Evolutionary conservation across 2,113 vertebrate genomes (phyloP).

Genomic region (Lathamus discolor): DNA sequence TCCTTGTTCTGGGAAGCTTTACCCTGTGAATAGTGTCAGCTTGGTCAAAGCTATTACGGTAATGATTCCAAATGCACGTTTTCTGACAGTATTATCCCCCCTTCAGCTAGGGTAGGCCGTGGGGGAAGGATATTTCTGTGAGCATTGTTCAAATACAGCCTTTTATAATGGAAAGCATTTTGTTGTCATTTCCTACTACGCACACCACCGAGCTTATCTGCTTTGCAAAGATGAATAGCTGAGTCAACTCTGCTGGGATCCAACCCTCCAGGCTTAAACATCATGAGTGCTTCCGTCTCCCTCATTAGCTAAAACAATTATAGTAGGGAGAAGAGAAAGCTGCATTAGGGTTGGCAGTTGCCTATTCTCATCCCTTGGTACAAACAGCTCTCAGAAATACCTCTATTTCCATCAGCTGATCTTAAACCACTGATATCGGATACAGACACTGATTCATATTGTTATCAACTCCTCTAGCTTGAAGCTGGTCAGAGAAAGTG

Average conservation of each 20-base stretch:
- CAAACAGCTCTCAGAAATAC: background rate
- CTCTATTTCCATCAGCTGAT: background rate
- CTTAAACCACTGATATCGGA: background rate
- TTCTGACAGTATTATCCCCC: background rate
- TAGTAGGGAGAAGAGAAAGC: background rate
- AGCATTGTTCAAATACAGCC: background rate
- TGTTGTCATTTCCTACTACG: background rate
- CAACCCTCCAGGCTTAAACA: background rate
- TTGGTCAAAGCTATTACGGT: background rate
- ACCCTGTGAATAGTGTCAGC: background rate
- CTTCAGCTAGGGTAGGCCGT: background rate
- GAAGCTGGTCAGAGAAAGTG: background rate
- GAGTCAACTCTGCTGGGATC: constrained; percentile 37
- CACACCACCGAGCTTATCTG: background rate
- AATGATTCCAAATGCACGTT: background rate
- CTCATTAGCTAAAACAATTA: constrained; percentile 47
- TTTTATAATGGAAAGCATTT: background rate
- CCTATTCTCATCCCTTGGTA: background rate
- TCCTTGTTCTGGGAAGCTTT: background rate
- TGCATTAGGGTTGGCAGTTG: constrained; percentile 24
- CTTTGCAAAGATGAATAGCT: background rate
- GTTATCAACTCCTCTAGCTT: background rate
- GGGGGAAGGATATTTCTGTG: background rate
- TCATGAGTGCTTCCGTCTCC: constrained; percentile 1
- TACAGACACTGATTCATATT: background rate